phyloP scores from a whole-genome alignment of 1,140 invertebrate genomes.

The Oryzaephilus surinamensis region DNA sequence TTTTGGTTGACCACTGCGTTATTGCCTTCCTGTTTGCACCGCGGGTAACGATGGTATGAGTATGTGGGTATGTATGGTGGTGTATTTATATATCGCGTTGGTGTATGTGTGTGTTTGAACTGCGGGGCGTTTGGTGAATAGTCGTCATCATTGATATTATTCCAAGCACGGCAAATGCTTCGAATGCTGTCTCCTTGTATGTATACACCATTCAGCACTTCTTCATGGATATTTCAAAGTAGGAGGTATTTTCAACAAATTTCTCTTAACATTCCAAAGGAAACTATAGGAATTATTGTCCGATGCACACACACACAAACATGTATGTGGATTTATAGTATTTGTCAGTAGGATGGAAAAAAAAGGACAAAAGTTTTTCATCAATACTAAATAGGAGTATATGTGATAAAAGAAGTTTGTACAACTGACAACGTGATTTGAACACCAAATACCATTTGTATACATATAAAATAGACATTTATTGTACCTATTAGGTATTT shows the following conservation, averaged over 20 bases:
- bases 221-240: conserved; percentile 10
- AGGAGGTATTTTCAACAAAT: conserved; percentile 16
- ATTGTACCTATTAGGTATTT: no score
- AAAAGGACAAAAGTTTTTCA: no score
- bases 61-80: no score
- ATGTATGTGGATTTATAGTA: no score
- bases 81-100: no score
- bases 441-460: no score
- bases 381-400: no score
- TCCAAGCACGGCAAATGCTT: conserved; percentile 5
- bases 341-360: no score
- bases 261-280: conserved; percentile 16
- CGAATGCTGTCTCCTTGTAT: conserved; percentile 8
- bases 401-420: no score
- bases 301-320: conserved; percentile 6
- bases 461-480: no score
- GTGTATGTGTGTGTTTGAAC: no score
- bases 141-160: neutral
- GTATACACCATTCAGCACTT: conserved; percentile 12
- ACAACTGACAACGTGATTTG: no score
- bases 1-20: conserved; percentile 28
- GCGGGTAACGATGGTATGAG: neutral
- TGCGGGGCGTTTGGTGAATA: neutral
- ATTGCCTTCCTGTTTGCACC: conserved; percentile 24
- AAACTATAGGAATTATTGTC: conserved; percentile 15